Evolutionary conservation across 64 coral and sea anemone species (phyloP).

Genomic region (Anthopleura sola): DNA sequence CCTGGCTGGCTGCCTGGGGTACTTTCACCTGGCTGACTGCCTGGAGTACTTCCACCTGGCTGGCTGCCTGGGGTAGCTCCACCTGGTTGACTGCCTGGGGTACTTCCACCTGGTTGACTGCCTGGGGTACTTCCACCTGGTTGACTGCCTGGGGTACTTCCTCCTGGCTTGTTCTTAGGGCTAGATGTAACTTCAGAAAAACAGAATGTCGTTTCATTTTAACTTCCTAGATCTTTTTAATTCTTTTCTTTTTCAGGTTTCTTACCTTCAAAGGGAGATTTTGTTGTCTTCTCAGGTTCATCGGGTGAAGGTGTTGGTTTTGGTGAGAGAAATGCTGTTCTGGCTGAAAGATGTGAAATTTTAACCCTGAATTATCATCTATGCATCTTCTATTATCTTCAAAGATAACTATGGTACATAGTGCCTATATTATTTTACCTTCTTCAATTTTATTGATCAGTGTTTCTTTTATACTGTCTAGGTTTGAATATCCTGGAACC

Average conservation of each 20-base stretch:
- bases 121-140: not conserved
- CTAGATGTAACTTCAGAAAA: not conserved
- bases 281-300: not conserved
- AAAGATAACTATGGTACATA: not conserved
- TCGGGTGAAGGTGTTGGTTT: conserved; percentile 6
- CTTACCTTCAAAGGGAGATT: conserved; percentile 29
- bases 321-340: conserved; percentile 23
- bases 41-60: not conserved
- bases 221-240: not conserved
- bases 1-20: no score
- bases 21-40: no score
- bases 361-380: not conserved
- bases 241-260: not conserved
- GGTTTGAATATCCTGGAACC: conserved; percentile 3
- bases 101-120: not conserved
- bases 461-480: conserved; percentile 28
- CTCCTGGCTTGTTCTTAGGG: not conserved
- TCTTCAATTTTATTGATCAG: conserved; percentile 70
- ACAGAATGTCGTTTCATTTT: not conserved
- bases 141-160: not conserved
- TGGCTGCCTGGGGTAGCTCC: not conserved
- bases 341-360: not conserved
- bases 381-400: no score
- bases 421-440: conserved; percentile 29
- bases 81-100: conserved; percentile 2